Evolutionary conservation across 1,140 invertebrate genomes (phyloP), one percentile per base, ranked within the genome.

Genomic region (Ericerus pela): DNA sequence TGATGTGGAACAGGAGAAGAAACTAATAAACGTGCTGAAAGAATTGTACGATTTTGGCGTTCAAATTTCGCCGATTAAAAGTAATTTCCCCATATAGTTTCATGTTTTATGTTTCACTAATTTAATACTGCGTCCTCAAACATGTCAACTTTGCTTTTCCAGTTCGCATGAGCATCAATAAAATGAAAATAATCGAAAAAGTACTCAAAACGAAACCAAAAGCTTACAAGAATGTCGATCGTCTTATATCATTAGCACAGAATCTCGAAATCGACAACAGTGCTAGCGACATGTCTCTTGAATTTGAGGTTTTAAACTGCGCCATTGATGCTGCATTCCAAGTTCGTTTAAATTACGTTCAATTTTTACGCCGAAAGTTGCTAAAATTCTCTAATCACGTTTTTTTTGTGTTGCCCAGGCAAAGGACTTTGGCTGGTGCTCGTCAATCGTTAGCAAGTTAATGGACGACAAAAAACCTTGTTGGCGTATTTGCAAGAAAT

Each of bases 401-500:
- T n/a, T n/a, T n/a, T n/a, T n/a, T n/a, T n/a, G n/a, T n/a, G n/a
- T n/a, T n/a, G n/a, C n/a, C n/a, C n/a, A n/a, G 41, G 8, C 26
- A 24, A 20, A 47, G 14, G 41, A 47, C 26, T 47, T 47, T 22
- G 5, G 22, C 4, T 47, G 41, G 41, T 47, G 41, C 14, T 47
- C 41, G 4, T 24, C 22, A 47, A 47, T 47, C 16, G 41, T 47
- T 2, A 47, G 41, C 26, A 18, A 24, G 10, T 14, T 47, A 5
- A 47, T 22, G 8, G 41, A 47, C 22, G 16, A 24, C 16, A 24
- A 47, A 24, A 10, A 47, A 24, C 41, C 41, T 20, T 58, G 58
- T 26, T 61, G 60, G 60, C 33, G 55, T 30, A 51, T 59, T 27
- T 31, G 36, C 30, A 30, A 38, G n/a, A 30, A 47, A 37, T 37